Evolutionary conservation across 2,797 vertebrate species (phyloP).

Genomic region (Podarcis lilfordi): DNA sequence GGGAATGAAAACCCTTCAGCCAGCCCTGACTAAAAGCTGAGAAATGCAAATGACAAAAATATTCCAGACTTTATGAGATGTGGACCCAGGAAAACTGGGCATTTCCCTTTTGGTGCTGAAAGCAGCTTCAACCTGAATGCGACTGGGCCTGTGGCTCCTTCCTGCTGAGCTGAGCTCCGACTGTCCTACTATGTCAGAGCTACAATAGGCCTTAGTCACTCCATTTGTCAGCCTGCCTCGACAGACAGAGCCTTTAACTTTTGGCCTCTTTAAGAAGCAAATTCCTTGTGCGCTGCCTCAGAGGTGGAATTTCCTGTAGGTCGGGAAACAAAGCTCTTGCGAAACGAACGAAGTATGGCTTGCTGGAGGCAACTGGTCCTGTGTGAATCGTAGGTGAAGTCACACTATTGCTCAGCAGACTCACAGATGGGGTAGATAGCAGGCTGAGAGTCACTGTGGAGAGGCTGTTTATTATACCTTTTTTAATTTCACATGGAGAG

Average conservation of each 20-base stretch:
- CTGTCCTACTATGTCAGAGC: conserved; percentile 41
- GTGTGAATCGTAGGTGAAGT: background rate
- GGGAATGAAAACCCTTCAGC: background rate
- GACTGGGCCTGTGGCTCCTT: conserved; percentile 13
- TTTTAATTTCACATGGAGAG: background rate
- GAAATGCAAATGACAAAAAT: conserved; percentile 4
- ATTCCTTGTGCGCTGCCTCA: conserved; percentile 56
- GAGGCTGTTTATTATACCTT: background rate
- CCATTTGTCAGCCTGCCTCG: conserved; percentile 21
- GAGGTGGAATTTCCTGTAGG: conserved; percentile 69
- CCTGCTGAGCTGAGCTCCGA: conserved; percentile 46
- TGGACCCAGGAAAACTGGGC: background rate
- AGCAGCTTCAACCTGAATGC: conserved; percentile 6
- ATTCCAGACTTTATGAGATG: background rate
- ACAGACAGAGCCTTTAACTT: conserved; percentile 16
- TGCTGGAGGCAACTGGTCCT: conserved; percentile 36
- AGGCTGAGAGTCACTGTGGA: background rate
- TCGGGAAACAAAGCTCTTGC: conserved; percentile 27
- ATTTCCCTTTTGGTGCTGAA: background rate
- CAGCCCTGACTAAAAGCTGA: background rate
- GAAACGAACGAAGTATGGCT: conserved; percentile 13
- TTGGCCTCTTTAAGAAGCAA: conserved; percentile 52
- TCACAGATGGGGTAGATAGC: background rate
- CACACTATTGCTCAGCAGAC: background rate
- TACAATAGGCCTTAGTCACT: conserved; percentile 41